Evolutionary conservation across 2,888 invertebrate species (phyloP).

Genomic region (Syrista parreyssii): DNA sequence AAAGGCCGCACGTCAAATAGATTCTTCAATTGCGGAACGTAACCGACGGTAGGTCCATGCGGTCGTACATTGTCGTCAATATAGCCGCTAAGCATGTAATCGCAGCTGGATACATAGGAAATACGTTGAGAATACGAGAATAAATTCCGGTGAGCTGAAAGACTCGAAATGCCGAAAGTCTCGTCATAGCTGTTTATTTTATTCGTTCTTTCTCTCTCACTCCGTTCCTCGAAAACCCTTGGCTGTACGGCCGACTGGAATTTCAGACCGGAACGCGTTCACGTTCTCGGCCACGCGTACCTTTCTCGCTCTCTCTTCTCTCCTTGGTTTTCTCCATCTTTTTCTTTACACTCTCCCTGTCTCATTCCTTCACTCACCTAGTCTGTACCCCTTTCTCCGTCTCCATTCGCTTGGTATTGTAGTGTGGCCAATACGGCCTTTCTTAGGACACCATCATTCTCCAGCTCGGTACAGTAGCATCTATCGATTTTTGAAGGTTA

Average conservation of each 20-base stretch:
- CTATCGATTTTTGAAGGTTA: background rate
- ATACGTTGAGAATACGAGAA: background rate
- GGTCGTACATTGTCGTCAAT: background rate
- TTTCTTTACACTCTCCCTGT: background rate
- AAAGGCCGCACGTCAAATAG: slow-evolving; percentile 1
- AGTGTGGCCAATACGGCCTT: background rate
- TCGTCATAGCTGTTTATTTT: background rate
- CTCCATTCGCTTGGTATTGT: background rate
- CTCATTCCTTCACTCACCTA: background rate
- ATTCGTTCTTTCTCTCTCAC: background rate
- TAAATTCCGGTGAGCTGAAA: background rate
- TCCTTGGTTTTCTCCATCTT: background rate
- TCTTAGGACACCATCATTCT: background rate
- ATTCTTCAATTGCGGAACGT: background rate
- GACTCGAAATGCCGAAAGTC: background rate
- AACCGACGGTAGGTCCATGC: background rate
- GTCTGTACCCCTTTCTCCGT: background rate
- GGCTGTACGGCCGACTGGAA: background rate
- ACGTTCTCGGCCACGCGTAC: background rate
- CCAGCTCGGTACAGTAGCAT: background rate
- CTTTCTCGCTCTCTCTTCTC: background rate
- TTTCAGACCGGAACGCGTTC: background rate
- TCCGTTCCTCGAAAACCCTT: background rate
- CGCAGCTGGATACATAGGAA: background rate
- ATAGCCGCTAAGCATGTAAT: background rate